Conservation (phyloP, 1,140 invertebrate genomes). For the Himalopsyche phryganea region DNA sequence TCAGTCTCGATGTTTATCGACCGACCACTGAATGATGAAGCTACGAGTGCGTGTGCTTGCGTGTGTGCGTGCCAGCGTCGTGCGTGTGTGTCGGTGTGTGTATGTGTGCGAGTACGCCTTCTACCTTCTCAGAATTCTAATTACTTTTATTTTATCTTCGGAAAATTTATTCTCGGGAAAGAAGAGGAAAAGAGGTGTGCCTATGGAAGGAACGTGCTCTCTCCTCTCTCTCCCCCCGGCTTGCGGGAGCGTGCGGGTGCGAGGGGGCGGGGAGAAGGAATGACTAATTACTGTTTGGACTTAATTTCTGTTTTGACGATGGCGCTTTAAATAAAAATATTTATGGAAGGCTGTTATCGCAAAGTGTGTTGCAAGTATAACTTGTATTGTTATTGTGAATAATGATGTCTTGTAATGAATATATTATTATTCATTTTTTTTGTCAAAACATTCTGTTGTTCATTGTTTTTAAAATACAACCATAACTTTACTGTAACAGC, state of each 20-base stretch:
- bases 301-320: constrained; percentile 36
- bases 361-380: no score
- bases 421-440: no score
- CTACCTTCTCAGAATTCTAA: constrained; percentile 35
- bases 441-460: no score
- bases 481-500: no score
- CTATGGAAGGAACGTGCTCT: constrained; percentile 24
- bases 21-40: not conserved
- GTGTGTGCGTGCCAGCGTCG: constrained; percentile 5
- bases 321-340: constrained; percentile 34
- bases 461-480: no score
- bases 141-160: constrained; percentile 37
- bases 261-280: constrained; percentile 14
- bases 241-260: no score
- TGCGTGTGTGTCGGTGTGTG: constrained; percentile 6
- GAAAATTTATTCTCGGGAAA: constrained; percentile 34
- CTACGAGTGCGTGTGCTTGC: constrained; percentile 1
- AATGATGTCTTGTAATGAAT: no score
- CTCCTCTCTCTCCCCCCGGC: constrained; percentile 8
- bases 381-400: no score
- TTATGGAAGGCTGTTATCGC: constrained; percentile 11
- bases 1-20: not conserved
- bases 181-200: constrained; percentile 33
- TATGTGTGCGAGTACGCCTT: constrained; percentile 18
- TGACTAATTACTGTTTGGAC: constrained; percentile 36